Base-by-base conservation (phyloP, 2,888 invertebrate species). In the Amaurobius ferox region DNA sequence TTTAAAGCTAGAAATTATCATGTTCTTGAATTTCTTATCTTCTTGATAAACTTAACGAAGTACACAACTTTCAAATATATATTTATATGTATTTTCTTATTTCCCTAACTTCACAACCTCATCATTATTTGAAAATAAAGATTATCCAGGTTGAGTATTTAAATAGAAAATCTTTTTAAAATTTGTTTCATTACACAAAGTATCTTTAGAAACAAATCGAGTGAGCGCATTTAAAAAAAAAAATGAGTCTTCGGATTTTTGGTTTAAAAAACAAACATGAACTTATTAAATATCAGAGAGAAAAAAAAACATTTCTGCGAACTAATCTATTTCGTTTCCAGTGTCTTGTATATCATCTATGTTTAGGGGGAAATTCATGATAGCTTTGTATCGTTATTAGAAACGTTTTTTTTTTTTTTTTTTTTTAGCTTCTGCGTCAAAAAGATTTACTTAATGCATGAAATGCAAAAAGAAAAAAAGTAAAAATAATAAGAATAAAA, bases 381-480 rank as follows among this genome's bases (percentile, higher is more conserved):
- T 48, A 61, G 77, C 77, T 71, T 39, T 78, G 72, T 72, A 72
- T 72, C 48, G 64, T 78, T 80, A 77, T 71, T 67, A 72, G 71
- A 39, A 28, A 19, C 13, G 62, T n/a, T 16, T 48, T 66, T 79
- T 66, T 73, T 40, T 40, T 23, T 35, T 30, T 67, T 32, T n/a
- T n/a, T n/a, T n/a, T n/a, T n/a, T n/a, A n/a, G n/a, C 32, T 19
- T 29, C 40, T 72, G 39, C 55, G 77, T 77, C 83, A 77, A 85
- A 77, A 85, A 85, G 83, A 77, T 85, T 85, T 85, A 61, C 68
- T 85, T 67, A 48, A 66, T 77, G 77, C 77, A 9, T 26, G 67
- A 72, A 66, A 23, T 16, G 55, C 48, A 83, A 55, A 29, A 23
- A 76, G 44, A 67, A 72, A 77, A 61, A 29, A 44, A 48, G 28